Evolutionary conservation across 2,113 vertebrate genomes (phyloP).

Genomic region (Lynx canadensis): DNA sequence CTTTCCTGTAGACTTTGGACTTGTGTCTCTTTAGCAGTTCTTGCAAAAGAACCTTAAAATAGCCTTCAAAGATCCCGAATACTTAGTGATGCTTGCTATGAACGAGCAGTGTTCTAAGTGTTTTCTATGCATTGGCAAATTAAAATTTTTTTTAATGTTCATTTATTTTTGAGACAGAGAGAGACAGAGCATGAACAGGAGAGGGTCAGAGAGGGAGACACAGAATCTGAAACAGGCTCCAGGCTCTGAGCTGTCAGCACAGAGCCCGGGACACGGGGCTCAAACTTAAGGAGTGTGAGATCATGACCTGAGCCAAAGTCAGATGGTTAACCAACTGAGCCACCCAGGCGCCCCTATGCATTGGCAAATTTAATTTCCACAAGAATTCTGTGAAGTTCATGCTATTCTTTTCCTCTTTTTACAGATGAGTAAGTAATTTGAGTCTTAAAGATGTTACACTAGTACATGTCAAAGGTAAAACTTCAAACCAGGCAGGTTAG

Average conservation of each 20-base stretch:
- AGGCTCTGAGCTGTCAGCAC: too few relatives aligned
- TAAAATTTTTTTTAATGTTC: too few relatives aligned
- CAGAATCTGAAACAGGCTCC: too few relatives aligned
- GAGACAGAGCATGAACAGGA: too few relatives aligned
- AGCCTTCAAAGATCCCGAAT: background rate
- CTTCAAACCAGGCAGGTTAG: slow-evolving; percentile 20
- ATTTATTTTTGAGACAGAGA: too few relatives aligned
- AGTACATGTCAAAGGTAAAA: slow-evolving; percentile 44
- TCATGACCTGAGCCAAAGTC: too few relatives aligned
- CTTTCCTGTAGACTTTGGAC: too few relatives aligned
- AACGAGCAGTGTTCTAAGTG: background rate
- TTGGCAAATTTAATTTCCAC: background rate
- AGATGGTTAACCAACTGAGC: too few relatives aligned
- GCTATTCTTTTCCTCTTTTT: slow-evolving; percentile 14
- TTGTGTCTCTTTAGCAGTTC: background rate
- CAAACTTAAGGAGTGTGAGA: too few relatives aligned
- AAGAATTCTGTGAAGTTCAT: background rate
- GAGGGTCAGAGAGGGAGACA: too few relatives aligned
- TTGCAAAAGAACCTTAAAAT: background rate
- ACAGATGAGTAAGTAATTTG: slow-evolving; percentile 22
- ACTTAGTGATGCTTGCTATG: background rate
- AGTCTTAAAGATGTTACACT: background rate
- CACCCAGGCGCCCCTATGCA: background rate
- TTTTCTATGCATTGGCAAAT: background rate
- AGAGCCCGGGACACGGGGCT: too few relatives aligned